Base-by-base conservation (phyloP, 2,113 vertebrate genomes). In the Phalacrocorax brasilianus region DNA sequence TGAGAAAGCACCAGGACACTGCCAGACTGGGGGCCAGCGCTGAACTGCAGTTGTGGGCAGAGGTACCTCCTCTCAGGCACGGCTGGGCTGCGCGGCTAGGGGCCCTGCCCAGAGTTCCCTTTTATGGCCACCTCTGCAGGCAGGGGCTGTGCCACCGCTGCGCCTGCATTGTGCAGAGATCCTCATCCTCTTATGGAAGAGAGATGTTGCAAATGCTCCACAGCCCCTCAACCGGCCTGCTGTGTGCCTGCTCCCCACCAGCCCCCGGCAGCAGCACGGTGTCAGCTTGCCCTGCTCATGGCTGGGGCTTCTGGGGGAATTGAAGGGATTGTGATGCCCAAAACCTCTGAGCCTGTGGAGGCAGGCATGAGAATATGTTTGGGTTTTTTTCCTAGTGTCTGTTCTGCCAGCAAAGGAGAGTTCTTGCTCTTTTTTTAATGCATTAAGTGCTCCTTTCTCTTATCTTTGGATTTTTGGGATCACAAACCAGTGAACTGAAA, bases 191-290 rank as follows among this genome's bases (percentile, higher is more conserved):
- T 70, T 94, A 84, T 35, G 76, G 93, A 80, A 92, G 40, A 68
- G 62, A 71, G 59, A 77, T 20, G 32, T 8, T 49, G 68, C 30
- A 32, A 21, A 35, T 9, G 24, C 70, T 38, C 11, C 1, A 2
- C 61, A 62, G 58, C 32, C 47, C 14, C 33, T 5, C 16, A 9
- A 42, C 18, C 15, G 2, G 13, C 59, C 59, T 0, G 0, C 55
- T 1, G 0, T 5, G n/a, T 0, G 12, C 28, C 44, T n/a, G 35
- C 50, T 38, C 23, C 52, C 55, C 8, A 6, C 49, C 6, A 3
- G 5, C 65, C 12, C 38, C 38, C 7, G 17, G 47, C 77, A 81
- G 61, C 61, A 30, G 30, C 42, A 3, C 0, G 0, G 19, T 33
- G 65, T 35, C 16, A 5, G 59, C 5, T 4, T 58, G 65, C 63